phyloP scores from a whole-genome alignment of 2,113 vertebrate species.

The Fulica atra region DNA sequence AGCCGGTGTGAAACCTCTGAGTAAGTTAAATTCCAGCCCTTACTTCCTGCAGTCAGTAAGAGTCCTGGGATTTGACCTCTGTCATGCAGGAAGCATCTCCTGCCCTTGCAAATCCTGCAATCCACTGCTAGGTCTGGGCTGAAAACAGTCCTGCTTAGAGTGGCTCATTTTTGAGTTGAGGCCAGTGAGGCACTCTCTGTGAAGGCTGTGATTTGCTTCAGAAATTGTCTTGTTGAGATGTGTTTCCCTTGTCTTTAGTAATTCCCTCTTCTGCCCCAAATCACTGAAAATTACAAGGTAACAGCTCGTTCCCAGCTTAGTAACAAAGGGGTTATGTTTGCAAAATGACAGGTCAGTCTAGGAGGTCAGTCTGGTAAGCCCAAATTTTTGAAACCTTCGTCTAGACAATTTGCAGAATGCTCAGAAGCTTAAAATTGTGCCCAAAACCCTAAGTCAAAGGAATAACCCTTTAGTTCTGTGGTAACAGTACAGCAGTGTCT shows the following conservation, averaged over 20 bases:
- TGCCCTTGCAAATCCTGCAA: not conserved
- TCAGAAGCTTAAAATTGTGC: not conserved
- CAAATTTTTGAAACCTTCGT: not conserved
- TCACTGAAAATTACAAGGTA: not conserved
- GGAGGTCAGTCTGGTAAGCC: not conserved
- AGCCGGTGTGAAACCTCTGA: not conserved
- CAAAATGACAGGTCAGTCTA: not conserved
- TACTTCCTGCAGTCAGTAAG: not conserved
- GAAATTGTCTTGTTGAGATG: not conserved
- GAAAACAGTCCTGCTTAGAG: not conserved
- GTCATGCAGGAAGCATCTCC: not conserved
- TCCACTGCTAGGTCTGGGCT: not conserved
- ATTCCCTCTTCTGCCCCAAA: not conserved
- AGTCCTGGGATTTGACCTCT: not conserved
- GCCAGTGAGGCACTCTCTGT: not conserved
- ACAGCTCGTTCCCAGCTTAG: not conserved
- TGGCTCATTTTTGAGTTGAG: not conserved
- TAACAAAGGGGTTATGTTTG: not conserved
- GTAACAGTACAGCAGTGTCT: not conserved
- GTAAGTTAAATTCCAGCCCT: not conserved
- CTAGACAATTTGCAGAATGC: not conserved
- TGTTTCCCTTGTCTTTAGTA: not conserved
- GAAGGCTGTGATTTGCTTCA: not conserved
- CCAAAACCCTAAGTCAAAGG: not conserved
- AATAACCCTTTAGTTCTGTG: not conserved